phyloP scores from a whole-genome alignment of 2,797 vertebrate genomes.

The Oreonectes daqikongensis region DNA sequence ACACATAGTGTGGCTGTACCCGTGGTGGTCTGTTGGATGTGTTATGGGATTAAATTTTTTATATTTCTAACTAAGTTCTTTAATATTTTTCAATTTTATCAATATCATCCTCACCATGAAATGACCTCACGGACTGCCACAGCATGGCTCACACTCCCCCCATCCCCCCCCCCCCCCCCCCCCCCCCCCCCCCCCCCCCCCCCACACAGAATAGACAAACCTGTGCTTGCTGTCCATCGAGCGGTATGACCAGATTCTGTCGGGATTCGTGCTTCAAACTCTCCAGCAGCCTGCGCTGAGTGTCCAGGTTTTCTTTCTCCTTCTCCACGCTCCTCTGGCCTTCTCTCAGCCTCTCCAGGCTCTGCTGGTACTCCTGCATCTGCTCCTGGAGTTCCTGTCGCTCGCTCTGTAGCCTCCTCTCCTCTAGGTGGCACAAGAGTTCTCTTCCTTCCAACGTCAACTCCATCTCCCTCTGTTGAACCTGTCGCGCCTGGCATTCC shows the following conservation, averaged over 20 bases:
- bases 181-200: conserved; percentile 14
- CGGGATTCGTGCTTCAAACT: conserved; percentile 78
- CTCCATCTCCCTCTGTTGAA: conserved; percentile 79
- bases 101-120: background rate
- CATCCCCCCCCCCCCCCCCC: conserved; percentile 11
- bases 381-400: conserved; percentile 77
- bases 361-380: conserved; percentile 88
- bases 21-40: background rate
- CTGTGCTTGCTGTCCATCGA: conserved; percentile 66
- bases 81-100: too few relatives aligned
- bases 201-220: conserved; percentile 1
- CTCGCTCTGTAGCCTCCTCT: conserved; percentile 74
- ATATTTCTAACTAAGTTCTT: too few relatives aligned
- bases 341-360: conserved; percentile 86
- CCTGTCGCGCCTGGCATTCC: conserved; percentile 79
- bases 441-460: conserved; percentile 77
- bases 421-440: conserved; percentile 75
- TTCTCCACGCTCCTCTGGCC: conserved; percentile 86
- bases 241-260: conserved; percentile 77
- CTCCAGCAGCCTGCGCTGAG: conserved; percentile 71
- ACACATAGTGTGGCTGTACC: background rate
- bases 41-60: too few relatives aligned
- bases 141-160: too few relatives aligned
- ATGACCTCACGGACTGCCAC: background rate
- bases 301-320: conserved; percentile 77